phyloP scores from a whole-genome alignment of 2,113 vertebrate genomes.

The Ctenomys sociabilis region DNA sequence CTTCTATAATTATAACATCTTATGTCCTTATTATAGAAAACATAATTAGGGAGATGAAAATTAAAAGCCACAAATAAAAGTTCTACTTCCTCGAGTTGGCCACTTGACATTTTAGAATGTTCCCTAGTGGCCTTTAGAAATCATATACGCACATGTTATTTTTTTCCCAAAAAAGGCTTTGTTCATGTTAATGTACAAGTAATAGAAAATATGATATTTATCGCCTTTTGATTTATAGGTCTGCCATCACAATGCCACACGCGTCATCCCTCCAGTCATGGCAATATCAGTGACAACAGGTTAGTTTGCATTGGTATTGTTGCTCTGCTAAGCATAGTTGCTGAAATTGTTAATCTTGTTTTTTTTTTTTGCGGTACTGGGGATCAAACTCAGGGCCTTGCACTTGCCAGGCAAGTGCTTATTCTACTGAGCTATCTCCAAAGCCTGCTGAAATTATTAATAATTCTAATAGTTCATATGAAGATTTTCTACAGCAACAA shows the following conservation, averaged over 20 bases:
- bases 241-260: background rate
- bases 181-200: background rate
- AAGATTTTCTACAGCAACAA: background rate
- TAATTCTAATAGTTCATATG: background rate
- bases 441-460: conserved; percentile 43
- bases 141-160: background rate
- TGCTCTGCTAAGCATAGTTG: background rate
- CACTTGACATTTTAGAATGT: conserved; percentile 36
- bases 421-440: too few species aligned
- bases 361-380: too few species aligned
- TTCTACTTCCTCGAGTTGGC: background rate
- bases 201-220: background rate
- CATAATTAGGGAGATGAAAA: conserved; percentile 23
- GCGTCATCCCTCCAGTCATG: background rate
- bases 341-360: conserved; percentile 41
- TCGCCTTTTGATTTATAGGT: background rate
- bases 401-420: too few species aligned
- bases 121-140: background rate
- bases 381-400: too few species aligned
- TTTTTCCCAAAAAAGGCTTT: background rate
- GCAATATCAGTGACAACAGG: background rate
- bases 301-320: background rate
- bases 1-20: background rate
- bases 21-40: background rate
- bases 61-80: background rate